phyloP scores from a whole-genome alignment of 1,140 invertebrate genomes.

The Hirudo medicinalis region DNA sequence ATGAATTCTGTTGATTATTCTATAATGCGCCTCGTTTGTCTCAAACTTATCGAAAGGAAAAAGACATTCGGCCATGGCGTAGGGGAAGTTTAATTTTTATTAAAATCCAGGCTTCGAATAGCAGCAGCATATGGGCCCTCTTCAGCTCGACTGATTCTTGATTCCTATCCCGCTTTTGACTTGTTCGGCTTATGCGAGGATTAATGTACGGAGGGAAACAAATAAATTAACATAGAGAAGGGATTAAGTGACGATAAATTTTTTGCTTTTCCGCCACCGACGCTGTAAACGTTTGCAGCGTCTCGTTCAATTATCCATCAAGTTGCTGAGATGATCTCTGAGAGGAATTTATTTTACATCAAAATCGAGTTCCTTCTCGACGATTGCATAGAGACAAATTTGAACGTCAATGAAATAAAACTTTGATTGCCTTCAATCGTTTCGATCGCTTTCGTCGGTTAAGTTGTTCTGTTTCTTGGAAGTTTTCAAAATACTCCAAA shows the following conservation, averaged over 20 bases:
- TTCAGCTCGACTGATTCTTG: background rate
- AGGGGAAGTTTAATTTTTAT: constrained; percentile 2
- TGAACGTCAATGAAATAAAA: too few relatives aligned
- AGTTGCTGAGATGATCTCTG: background rate
- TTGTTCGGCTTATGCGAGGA: too few relatives aligned
- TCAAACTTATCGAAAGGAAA: too few relatives aligned
- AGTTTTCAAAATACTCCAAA: constrained; percentile 16
- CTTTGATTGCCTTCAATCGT: too few relatives aligned
- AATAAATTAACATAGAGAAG: constrained; percentile 10
- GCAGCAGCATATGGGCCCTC: background rate
- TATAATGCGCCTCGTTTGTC: too few relatives aligned
- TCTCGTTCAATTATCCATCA: constrained; percentile 4
- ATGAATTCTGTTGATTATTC: too few relatives aligned
- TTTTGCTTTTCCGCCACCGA: background rate
- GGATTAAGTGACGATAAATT: constrained; percentile 11
- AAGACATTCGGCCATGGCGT: too few relatives aligned
- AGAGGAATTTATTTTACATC: background rate
- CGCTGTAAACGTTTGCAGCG: background rate
- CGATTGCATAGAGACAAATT: too few relatives aligned
- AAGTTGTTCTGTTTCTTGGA: constrained; percentile 11
- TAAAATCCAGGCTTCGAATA: constrained; percentile 10
- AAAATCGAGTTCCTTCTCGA: background rate
- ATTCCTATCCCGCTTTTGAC: constrained; percentile 5
- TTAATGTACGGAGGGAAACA: background rate
- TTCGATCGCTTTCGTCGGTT: background rate